Percentiles rank a stretch among this genome's conserved stretches.
Conservation (phyloP, 2,888 invertebrate genomes). For the Plebejus melissa region DNA sequence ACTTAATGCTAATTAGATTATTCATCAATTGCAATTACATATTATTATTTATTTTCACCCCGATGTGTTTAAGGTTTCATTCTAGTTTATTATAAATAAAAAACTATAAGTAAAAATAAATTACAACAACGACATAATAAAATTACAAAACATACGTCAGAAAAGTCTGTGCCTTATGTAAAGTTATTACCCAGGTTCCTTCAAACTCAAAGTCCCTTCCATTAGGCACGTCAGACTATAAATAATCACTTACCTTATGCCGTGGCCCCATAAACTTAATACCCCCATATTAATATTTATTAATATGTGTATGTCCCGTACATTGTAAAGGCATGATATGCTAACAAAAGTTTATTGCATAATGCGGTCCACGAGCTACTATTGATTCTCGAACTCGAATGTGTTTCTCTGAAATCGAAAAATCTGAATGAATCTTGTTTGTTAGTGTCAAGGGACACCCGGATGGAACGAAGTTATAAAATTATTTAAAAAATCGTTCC, state of each 20-base stretch:
- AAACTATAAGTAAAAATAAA: neutral
- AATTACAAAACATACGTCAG: slow-evolving; percentile 31
- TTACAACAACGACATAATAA: neutral
- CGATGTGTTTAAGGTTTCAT: neutral
- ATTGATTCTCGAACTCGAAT: neutral
- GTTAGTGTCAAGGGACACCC: too few species aligned
- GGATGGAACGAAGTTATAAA: too few species aligned
- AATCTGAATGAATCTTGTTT: neutral
- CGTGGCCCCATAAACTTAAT: slow-evolving; percentile 75
- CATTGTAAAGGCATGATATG: slow-evolving; percentile 62
- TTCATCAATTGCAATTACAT: too few species aligned
- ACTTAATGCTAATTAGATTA: too few species aligned
- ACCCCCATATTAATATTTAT: slow-evolving; percentile 71
- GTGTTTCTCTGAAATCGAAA: neutral
- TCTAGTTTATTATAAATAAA: neutral
- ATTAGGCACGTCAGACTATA: slow-evolving; percentile 59
- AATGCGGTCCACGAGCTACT: slow-evolving; percentile 46
- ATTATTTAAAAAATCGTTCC: too few species aligned
- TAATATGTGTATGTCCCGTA: slow-evolving; percentile 63
- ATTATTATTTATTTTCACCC: too few species aligned
- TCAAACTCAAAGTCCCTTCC: slow-evolving; percentile 40
- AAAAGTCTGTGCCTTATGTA: slow-evolving; percentile 34
- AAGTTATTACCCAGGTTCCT: slow-evolving; percentile 38
- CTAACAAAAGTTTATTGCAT: slow-evolving; percentile 67
- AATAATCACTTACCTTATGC: slow-evolving; percentile 71